phyloP scores from a whole-genome alignment of 2,797 vertebrate genomes.

The Molossus alvarezi region DNA sequence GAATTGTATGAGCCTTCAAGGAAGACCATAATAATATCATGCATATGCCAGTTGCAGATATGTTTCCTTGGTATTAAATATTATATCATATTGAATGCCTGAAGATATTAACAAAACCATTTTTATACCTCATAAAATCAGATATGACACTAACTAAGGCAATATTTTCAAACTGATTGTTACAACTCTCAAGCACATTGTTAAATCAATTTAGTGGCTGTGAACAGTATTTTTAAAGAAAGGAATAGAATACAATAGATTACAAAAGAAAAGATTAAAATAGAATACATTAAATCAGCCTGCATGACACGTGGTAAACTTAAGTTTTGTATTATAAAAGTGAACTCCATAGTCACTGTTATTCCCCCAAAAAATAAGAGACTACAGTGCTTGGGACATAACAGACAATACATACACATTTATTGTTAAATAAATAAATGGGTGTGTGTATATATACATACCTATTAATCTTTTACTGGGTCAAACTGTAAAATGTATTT shows the following conservation, averaged over 20 bases:
- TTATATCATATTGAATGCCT: slow-evolving; percentile 61
- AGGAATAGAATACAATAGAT: not conserved
- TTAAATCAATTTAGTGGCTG: slow-evolving; percentile 72
- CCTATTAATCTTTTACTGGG: slow-evolving; percentile 33
- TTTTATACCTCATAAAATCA: slow-evolving; percentile 59
- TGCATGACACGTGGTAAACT: slow-evolving; percentile 9
- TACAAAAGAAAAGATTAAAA: slow-evolving; percentile 64
- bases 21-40: slow-evolving; percentile 62
- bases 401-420: slow-evolving; percentile 7
- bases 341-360: slow-evolving; percentile 9
- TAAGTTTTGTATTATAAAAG: slow-evolving; percentile 56
- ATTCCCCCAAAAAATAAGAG: not conserved
- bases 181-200: slow-evolving; percentile 59
- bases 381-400: not conserved
- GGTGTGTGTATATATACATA: not conserved
- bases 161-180: slow-evolving; percentile 69
- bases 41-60: slow-evolving; percentile 50
- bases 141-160: slow-evolving; percentile 39
- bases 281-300: slow-evolving; percentile 41
- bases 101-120: slow-evolving; percentile 72
- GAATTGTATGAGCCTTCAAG: slow-evolving; percentile 84
- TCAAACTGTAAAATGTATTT: slow-evolving; percentile 59
- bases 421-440: slow-evolving; percentile 25
- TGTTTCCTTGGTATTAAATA: slow-evolving; percentile 63
- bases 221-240: slow-evolving; percentile 38